Evolutionary conservation across 2,888 invertebrate species (phyloP).

Genomic region (Ophioninae sp.): DNA sequence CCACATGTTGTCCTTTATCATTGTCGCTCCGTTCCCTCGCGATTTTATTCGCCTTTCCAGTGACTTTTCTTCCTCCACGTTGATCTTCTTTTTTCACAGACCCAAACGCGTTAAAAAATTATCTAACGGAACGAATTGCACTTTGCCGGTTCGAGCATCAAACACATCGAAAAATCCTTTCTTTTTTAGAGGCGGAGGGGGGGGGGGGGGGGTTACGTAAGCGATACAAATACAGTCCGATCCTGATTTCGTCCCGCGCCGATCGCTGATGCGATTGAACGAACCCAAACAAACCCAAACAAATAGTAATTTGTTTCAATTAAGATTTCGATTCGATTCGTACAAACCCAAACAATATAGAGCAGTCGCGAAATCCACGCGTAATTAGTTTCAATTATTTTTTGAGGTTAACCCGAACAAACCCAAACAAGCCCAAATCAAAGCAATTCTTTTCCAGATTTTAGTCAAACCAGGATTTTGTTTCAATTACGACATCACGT

Average conservation of each 20-base stretch:
- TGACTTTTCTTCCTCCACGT: background rate
- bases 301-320: too few species aligned
- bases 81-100: background rate
- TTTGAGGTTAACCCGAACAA: too few species aligned
- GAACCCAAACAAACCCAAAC: too few species aligned
- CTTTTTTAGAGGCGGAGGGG: too few species aligned
- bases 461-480: too few species aligned
- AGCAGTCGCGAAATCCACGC: too few species aligned
- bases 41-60: slow-evolving; percentile 3
- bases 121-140: background rate
- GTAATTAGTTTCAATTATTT: too few species aligned
- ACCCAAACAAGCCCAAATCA: too few species aligned
- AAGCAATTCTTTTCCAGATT: too few species aligned
- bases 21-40: slow-evolving; percentile 45
- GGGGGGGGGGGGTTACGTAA: background rate
- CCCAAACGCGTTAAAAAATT: background rate
- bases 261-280: background rate
- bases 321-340: too few species aligned
- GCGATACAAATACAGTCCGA: background rate
- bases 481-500: too few species aligned
- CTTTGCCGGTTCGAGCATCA: background rate
- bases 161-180: slow-evolving; percentile 1
- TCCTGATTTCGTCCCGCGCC: background rate
- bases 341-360: too few species aligned
- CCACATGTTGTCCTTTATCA: slow-evolving; percentile 76